phyloP scores from a whole-genome alignment of 2,797 vertebrate species.

The Lepus oiostolus region DNA sequence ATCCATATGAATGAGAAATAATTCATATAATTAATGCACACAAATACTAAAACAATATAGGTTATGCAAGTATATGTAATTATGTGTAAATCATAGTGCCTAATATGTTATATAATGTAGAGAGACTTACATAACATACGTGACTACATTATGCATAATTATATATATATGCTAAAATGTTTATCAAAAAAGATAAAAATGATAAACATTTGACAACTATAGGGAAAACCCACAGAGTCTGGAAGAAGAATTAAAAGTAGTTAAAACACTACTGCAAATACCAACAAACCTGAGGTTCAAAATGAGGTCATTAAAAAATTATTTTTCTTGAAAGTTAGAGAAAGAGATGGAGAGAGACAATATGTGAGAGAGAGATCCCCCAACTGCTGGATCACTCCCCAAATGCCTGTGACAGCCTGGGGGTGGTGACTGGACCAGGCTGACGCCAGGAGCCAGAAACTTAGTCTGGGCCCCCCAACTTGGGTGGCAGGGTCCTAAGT shows the following conservation, averaged over 20 bases:
- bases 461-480: no score
- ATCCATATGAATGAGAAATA: neutral
- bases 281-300: neutral
- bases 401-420: no score
- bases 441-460: no score
- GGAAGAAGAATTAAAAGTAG: constrained; percentile 14
- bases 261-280: neutral
- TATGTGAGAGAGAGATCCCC: no score
- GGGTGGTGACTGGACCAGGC: no score
- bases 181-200: constrained; percentile 12
- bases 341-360: no score
- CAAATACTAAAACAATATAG: neutral
- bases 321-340: no score
- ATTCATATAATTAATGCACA: neutral
- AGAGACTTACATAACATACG: neutral
- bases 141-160: neutral
- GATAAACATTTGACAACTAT: neutral
- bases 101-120: neutral
- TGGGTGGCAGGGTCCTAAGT: no score
- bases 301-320: no score
- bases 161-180: constrained; percentile 4
- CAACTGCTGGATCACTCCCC: no score
- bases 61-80: neutral
- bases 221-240: neutral
- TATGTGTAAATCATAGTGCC: neutral